A percentile compares a stretch with the other conserved stretches of the same genome.
Conservation (phyloP, 2,797 vertebrate genomes). For the Falco columbarius region DNA sequence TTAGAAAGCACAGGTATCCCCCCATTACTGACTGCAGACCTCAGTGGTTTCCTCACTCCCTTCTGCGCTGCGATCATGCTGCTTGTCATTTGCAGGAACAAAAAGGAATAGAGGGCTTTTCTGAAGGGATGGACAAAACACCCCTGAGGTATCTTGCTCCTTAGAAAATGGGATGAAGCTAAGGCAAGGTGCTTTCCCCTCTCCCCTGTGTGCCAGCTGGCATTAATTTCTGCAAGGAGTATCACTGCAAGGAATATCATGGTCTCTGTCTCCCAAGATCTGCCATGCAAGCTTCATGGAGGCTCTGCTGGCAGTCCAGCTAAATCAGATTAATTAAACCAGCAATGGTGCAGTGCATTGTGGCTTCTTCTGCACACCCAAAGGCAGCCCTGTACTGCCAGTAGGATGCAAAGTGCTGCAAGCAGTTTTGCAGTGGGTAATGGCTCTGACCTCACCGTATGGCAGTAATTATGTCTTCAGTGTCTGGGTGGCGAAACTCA, state of each 20-base stretch:
- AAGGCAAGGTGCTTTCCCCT: background rate
- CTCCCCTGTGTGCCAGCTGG: background rate
- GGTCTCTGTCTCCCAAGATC: background rate
- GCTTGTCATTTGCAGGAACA: background rate
- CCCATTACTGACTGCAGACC: background rate
- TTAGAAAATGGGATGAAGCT: background rate
- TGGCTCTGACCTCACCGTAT: background rate
- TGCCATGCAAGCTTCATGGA: fast-evolving
- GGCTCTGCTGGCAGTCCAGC: background rate
- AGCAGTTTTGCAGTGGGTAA: background rate
- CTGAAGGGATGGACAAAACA: background rate
- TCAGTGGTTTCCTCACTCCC: background rate
- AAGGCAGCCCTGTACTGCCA: background rate
- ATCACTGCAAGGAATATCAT: background rate
- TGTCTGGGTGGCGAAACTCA: background rate
- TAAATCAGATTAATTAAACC: background rate
- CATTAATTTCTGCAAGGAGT: background rate
- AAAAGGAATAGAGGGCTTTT: background rate
- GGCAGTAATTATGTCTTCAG: background rate
- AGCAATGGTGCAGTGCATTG: background rate
- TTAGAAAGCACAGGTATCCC: background rate
- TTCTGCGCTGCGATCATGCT: background rate
- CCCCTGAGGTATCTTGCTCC: background rate
- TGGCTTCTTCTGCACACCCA: background rate
- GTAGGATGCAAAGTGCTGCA: background rate